Evolutionary conservation across 1,140 invertebrate species (phyloP).

Genomic region (Acromyrmex echinatior): DNA sequence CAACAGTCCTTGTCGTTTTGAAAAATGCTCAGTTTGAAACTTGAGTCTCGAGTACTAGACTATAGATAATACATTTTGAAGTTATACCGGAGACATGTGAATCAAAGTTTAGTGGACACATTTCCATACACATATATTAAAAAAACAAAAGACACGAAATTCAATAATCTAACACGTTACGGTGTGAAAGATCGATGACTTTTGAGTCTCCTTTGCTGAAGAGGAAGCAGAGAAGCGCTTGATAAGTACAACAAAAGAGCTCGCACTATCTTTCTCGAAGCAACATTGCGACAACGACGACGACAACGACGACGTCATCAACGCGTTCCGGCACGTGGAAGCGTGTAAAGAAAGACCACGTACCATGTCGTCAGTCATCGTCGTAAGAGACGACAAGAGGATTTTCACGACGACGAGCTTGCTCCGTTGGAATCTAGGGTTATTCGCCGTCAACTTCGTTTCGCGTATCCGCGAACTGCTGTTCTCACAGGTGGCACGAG

Average conservation of each 20-base stretch:
- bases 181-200: conserved; percentile 47
- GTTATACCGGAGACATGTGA: background rate
- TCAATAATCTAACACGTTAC: conserved; percentile 23
- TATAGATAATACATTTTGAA: conserved; percentile 3
- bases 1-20: background rate
- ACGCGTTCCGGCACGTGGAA: conserved; percentile 36
- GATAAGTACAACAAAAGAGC: conserved; percentile 59
- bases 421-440: conserved; percentile 46
- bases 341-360: conserved; percentile 53
- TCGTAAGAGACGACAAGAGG: conserved; percentile 31
- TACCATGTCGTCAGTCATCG: conserved; percentile 66
- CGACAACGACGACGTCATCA: conserved; percentile 6
- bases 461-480: conserved; percentile 19
- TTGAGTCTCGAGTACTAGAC: background rate
- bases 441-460: conserved; percentile 54
- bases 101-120: conserved; percentile 45
- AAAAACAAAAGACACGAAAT: conserved; percentile 38
- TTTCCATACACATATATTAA: conserved; percentile 42
- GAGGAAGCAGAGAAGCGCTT: background rate
- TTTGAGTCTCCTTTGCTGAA: conserved; percentile 31
- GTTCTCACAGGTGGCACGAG: conserved; percentile 49
- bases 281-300: background rate
- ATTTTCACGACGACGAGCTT: conserved; percentile 54
- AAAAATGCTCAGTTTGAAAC: conserved; percentile 18
- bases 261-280: conserved; percentile 31